phyloP scores from a whole-genome alignment of 92 coral and sea anemone species.

The Ricordea florida region DNA sequence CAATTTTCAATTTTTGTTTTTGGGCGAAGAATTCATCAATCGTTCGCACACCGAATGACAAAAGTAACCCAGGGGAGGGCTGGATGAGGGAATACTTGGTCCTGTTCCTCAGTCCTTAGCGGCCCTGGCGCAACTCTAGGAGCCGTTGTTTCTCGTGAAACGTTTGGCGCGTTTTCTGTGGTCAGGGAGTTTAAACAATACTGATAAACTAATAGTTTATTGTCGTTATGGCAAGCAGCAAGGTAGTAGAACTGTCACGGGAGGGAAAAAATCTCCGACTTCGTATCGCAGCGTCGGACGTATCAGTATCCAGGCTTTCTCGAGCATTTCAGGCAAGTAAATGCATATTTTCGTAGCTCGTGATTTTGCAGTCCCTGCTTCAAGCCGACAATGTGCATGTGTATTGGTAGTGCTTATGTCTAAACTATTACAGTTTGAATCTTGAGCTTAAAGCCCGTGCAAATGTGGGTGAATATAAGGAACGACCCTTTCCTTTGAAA shows the following conservation, averaged over 20 bases:
- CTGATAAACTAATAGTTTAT: too few species aligned
- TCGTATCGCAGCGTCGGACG: conserved; percentile 20
- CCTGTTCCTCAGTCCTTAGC: too few species aligned
- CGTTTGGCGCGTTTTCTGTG: conserved; percentile 6
- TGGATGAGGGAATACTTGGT: too few species aligned
- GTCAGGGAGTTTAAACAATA: too few species aligned
- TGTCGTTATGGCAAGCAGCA: conserved; percentile 4
- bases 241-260: neutral
- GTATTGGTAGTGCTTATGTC: neutral
- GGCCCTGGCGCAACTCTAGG: too few species aligned
- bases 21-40: too few species aligned
- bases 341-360: neutral
- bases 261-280: conserved; percentile 12
- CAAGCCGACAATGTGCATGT: neutral
- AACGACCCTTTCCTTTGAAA: neutral
- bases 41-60: too few species aligned
- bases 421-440: neutral
- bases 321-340: conserved; percentile 61
- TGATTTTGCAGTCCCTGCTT: neutral
- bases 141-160: neutral
- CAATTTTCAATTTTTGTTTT: too few species aligned
- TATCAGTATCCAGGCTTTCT: conserved; percentile 45
- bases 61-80: too few species aligned
- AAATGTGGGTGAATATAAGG: neutral
- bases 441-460: neutral